phyloP scores from a whole-genome alignment of 2,797 vertebrate genomes.

The Eleutherodactylus coqui region DNA sequence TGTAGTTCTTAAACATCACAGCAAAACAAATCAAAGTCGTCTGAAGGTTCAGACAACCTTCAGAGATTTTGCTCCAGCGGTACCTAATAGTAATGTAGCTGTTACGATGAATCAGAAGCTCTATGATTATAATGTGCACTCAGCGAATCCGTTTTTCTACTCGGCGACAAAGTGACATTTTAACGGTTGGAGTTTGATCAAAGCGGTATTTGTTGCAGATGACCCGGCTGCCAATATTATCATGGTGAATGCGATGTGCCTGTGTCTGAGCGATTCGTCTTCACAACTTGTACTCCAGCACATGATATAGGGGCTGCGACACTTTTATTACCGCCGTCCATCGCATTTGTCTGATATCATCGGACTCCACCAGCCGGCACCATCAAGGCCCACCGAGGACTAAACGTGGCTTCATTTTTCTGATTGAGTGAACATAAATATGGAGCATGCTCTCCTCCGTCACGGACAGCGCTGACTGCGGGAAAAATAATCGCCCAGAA shows the following conservation, averaged over 20 bases:
- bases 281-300: conserved; percentile 23
- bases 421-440: conserved; percentile 58
- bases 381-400: conserved; percentile 31
- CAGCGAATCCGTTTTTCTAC: neutral
- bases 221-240: conserved; percentile 48
- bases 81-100: neutral
- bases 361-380: conserved; percentile 24
- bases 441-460: conserved; percentile 9
- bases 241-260: conserved; percentile 33
- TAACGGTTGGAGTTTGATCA: conserved; percentile 14
- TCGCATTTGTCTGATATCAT: conserved; percentile 56
- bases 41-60: neutral
- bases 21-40: neutral
- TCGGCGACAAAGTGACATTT: conserved; percentile 32
- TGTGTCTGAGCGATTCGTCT: conserved; percentile 43
- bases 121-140: neutral
- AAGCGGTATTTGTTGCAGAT: conserved; percentile 10
- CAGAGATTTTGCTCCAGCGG: neutral
- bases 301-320: conserved; percentile 29
- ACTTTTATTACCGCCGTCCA: conserved; percentile 39
- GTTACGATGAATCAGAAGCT: conserved; percentile 13
- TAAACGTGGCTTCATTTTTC: conserved; percentile 40
- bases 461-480: conserved; percentile 9
- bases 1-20: neutral
- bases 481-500: conserved; percentile 51